phyloP scores from a whole-genome alignment of 2,888 invertebrate species.

The Bugulina stolonifera region DNA sequence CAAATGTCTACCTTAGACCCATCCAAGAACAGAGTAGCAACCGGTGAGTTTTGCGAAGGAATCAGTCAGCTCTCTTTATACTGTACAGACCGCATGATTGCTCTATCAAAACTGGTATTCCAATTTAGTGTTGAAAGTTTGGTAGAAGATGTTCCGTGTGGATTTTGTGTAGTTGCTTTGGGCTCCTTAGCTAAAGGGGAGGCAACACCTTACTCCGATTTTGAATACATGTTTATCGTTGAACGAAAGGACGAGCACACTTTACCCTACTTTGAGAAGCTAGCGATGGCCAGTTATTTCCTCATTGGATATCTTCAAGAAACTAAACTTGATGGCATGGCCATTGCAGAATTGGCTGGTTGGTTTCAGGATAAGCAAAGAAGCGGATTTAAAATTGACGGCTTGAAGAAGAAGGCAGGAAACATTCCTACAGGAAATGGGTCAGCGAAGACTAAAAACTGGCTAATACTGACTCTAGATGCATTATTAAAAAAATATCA shows the following conservation, averaged over 20 bases:
- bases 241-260: not conserved
- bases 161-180: not conserved
- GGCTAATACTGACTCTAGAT: not conserved
- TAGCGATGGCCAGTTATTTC: not conserved
- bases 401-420: not conserved
- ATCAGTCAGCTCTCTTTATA: not conserved
- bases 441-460: not conserved
- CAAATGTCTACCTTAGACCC: too few species aligned
- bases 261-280: not conserved
- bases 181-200: constrained; percentile 9
- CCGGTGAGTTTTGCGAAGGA: not conserved
- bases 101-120: not conserved
- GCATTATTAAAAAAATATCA: not conserved
- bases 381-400: not conserved
- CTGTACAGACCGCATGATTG: not conserved
- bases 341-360: not conserved
- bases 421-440: constrained; percentile 14
- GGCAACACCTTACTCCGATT: not conserved
- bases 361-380: not conserved
- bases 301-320: not conserved
- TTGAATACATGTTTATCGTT: not conserved
- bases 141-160: not conserved
- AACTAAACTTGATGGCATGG: not conserved
- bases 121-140: not conserved
- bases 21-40: too few species aligned